phyloP scores from a whole-genome alignment of 2,888 invertebrate species.

The Margaritifera margaritifera region DNA sequence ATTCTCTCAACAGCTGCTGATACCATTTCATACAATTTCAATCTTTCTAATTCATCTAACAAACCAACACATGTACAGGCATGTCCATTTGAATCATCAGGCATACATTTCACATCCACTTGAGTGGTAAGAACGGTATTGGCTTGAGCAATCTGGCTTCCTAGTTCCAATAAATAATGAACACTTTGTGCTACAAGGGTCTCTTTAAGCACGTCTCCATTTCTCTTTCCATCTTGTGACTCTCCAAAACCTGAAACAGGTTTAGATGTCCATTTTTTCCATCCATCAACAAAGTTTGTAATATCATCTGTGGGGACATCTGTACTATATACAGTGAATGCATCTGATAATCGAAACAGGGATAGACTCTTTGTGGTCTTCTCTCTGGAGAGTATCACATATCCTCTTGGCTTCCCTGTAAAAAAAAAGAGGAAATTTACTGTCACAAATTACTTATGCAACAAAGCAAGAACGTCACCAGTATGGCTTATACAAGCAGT shows the following conservation, averaged over 20 bases:
- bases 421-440: conserved; percentile 2
- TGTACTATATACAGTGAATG: conserved; percentile 26
- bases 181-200: not conserved
- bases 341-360: conserved; percentile 28
- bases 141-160: not conserved
- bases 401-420: conserved; percentile 44
- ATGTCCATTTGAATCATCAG: conserved; percentile 24
- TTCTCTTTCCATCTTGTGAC: conserved; percentile 1
- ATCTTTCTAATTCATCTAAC: conserved; percentile 34
- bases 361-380: conserved; percentile 9
- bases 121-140: conserved; percentile 36
- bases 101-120: conserved; percentile 33
- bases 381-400: conserved; percentile 14
- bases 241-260: conserved; percentile 8
- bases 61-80: conserved; percentile 29
- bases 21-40: conserved; percentile 22
- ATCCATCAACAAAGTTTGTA: conserved; percentile 9
- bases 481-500: not conserved
- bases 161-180: not conserved
- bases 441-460: not conserved
- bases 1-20: conserved; percentile 7
- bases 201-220: not conserved
- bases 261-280: conserved; percentile 28
- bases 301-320: conserved; percentile 10
- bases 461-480: not conserved